These are phyloP conservation scores for Rhynchonycteris naso DNA, from an alignment of 2,797 vertebrate species.

Conservation along the genomic window DNA sequence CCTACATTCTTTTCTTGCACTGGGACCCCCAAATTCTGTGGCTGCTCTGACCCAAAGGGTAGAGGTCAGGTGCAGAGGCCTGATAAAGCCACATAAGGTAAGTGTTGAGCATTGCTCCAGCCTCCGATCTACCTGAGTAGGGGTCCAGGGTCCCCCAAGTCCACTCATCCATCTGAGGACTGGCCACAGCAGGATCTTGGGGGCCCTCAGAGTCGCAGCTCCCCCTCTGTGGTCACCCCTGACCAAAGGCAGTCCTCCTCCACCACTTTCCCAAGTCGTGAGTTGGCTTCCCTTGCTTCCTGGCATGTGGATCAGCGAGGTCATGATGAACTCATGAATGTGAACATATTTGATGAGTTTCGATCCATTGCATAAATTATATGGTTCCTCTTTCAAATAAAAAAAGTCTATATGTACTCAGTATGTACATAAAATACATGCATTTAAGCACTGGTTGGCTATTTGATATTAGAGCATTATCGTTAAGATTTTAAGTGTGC, in stretches of 20 bases:
- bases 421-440: no score
- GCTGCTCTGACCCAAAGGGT: background rate
- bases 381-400: background rate
- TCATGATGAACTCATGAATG: background rate
- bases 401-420: background rate
- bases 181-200: background rate
- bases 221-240: no score
- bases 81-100: fast-evolving
- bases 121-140: background rate
- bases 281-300: background rate
- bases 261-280: background rate
- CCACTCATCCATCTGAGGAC: background rate
- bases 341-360: background rate
- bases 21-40: background rate
- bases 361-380: background rate
- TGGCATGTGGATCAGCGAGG: fast-evolving
- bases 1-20: background rate
- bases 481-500: background rate
- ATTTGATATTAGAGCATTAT: background rate
- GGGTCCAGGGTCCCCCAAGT: background rate
- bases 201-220: background rate
- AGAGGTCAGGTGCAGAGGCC: background rate
- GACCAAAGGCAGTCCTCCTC: no score
- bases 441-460: background rate
- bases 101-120: background rate